Conservation (phyloP, 1,140 invertebrate genomes). For the Cotesia typhae region DNA sequence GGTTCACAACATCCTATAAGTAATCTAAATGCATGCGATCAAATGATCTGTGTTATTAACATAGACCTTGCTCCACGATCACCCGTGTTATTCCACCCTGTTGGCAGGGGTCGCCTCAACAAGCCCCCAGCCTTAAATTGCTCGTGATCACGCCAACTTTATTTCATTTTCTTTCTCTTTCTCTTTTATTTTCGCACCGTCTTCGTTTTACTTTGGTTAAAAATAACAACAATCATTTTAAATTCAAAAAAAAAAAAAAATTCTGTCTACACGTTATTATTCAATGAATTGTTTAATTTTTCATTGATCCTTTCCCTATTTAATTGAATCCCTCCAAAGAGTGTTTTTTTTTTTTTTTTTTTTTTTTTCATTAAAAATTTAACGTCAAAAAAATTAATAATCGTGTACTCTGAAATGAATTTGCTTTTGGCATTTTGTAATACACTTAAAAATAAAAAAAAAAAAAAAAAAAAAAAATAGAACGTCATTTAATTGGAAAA, state of each 20-base stretch:
- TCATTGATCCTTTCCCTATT: background rate
- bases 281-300: slow-evolving; percentile 4
- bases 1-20: slow-evolving; percentile 34
- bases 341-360: background rate
- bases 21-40: slow-evolving; percentile 61
- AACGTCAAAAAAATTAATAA: no score
- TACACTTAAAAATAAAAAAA: no score
- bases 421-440: no score
- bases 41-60: slow-evolving; percentile 62
- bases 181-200: background rate
- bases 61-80: slow-evolving; percentile 59
- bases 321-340: background rate
- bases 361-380: no score
- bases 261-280: background rate
- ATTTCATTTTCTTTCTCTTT: background rate
- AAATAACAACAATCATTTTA: no score
- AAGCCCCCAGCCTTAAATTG: slow-evolving; percentile 53
- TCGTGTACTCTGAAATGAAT: no score
- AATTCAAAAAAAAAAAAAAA: background rate
- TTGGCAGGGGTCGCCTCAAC: slow-evolving; percentile 38
- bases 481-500: no score
- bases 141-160: slow-evolving; percentile 54
- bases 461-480: no score
- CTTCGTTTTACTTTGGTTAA: no score
- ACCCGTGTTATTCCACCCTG: slow-evolving; percentile 45